Conservation (phyloP, 2,797 vertebrate genomes). For the Pseudomugil gertrudae region DNA sequence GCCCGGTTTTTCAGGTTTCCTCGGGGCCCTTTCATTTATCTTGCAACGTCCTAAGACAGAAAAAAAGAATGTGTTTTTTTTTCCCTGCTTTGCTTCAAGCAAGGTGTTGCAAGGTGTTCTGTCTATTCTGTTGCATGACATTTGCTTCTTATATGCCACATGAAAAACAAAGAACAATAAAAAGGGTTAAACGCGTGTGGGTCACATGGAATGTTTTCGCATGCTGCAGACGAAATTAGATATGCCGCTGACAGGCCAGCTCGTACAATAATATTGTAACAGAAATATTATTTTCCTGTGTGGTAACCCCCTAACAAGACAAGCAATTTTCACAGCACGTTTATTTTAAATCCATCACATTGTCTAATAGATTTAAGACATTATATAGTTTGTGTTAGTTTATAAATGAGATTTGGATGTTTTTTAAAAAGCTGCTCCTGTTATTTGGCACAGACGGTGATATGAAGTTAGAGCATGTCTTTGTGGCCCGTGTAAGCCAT, state of each 20-base stretch:
- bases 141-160: slow-evolving; percentile 10
- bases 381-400: slow-evolving; percentile 45
- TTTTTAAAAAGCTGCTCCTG: slow-evolving; percentile 55
- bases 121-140: not conserved
- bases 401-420: slow-evolving; percentile 53
- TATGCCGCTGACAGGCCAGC: slow-evolving; percentile 58
- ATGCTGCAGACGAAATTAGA: slow-evolving; percentile 48
- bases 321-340: slow-evolving; percentile 32
- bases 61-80: slow-evolving; percentile 20
- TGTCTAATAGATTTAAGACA: slow-evolving; percentile 34
- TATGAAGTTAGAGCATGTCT: slow-evolving; percentile 69
- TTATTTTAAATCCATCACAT: not conserved
- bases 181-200: slow-evolving; percentile 23
- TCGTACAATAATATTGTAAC: slow-evolving; percentile 63
- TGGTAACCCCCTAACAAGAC: slow-evolving; percentile 59
- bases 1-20: slow-evolving; percentile 96
- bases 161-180: slow-evolving; percentile 1
- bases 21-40: slow-evolving; percentile 85
- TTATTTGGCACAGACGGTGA: slow-evolving; percentile 74
- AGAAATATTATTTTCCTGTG: slow-evolving; percentile 63
- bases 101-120: slow-evolving; percentile 6
- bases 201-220: slow-evolving; percentile 35
- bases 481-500: slow-evolving; percentile 76
- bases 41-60: slow-evolving; percentile 64
- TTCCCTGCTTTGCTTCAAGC: slow-evolving; percentile 51